Conservation (phyloP, 2,888 invertebrate species). For the Eilema griseolum region DNA sequence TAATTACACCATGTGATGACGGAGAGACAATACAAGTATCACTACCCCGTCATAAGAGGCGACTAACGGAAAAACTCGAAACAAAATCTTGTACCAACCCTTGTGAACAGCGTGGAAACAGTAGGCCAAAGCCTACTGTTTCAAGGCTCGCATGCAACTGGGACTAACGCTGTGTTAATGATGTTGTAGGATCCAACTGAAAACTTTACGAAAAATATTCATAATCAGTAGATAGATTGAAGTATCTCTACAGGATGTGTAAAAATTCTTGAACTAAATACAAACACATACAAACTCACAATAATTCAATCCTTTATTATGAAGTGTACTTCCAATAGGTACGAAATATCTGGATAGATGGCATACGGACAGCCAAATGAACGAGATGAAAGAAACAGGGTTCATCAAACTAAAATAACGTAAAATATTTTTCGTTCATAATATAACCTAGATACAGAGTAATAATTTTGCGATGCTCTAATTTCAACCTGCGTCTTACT, state of each 20-base stretch:
- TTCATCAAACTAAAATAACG: conserved; percentile 2
- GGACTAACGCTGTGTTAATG: neutral
- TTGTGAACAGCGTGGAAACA: no score
- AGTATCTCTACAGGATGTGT: neutral
- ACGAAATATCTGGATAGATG: neutral
- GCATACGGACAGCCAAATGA: neutral
- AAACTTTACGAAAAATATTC: neutral
- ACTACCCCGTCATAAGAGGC: no score
- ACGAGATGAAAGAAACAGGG: conserved; percentile 4
- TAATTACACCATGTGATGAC: no score
- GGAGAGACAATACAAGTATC: no score
- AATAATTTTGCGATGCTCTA: conserved; percentile 16
- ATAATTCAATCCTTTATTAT: neutral
- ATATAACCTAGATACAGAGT: conserved; percentile 13
- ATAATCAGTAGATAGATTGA: neutral
- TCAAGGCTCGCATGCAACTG: no score
- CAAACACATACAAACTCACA: neutral
- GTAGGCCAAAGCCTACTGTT: no score
- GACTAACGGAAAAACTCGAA: no score
- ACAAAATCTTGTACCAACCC: no score
- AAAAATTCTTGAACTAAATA: neutral
- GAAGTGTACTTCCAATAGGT: neutral
- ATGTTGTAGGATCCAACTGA: neutral
- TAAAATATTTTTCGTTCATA: conserved; percentile 12
- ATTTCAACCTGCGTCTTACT: conserved; percentile 8